Conservation (phyloP, 2,113 vertebrate genomes). For the Copsychus sechellarum region DNA sequence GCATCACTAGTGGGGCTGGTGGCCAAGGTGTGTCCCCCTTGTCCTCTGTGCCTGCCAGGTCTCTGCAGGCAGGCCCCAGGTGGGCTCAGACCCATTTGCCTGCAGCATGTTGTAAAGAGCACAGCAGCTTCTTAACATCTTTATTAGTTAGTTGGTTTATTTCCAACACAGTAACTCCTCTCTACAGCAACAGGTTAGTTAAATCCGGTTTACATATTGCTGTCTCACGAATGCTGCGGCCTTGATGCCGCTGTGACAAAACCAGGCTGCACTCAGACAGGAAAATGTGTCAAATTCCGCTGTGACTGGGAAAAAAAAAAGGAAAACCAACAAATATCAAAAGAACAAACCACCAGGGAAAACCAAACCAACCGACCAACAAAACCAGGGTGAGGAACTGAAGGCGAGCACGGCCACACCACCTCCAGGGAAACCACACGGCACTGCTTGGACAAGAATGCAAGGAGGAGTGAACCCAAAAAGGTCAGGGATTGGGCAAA, state of each 20-base stretch:
- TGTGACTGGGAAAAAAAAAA: neutral
- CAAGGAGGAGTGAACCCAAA: neutral
- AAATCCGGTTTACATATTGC: constrained; percentile 62
- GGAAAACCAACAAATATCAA: neutral
- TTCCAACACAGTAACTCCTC: constrained; percentile 69
- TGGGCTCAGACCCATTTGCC: neutral
- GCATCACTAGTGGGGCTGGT: neutral
- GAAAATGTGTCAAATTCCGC: neutral
- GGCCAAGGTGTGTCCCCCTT: neutral
- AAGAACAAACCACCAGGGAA: constrained; percentile 21
- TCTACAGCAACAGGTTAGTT: constrained; percentile 68
- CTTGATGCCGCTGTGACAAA: constrained; percentile 49
- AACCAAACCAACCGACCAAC: constrained; percentile 8
- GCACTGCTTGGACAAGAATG: constrained; percentile 51
- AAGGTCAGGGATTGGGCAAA: neutral
- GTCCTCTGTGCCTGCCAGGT: neutral
- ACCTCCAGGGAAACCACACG: constrained; percentile 58
- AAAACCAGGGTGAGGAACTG: neutral
- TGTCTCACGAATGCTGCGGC: constrained; percentile 40
- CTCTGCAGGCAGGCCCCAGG: neutral
- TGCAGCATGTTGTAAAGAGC: neutral
- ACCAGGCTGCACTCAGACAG: constrained; percentile 56
- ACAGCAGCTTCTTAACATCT: constrained; percentile 54
- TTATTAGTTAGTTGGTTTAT: constrained; percentile 73
- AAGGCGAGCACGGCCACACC: constrained; percentile 31